Evolutionary conservation across 2,888 invertebrate genomes (phyloP).

Genomic region (Drosophila lutescens): DNA sequence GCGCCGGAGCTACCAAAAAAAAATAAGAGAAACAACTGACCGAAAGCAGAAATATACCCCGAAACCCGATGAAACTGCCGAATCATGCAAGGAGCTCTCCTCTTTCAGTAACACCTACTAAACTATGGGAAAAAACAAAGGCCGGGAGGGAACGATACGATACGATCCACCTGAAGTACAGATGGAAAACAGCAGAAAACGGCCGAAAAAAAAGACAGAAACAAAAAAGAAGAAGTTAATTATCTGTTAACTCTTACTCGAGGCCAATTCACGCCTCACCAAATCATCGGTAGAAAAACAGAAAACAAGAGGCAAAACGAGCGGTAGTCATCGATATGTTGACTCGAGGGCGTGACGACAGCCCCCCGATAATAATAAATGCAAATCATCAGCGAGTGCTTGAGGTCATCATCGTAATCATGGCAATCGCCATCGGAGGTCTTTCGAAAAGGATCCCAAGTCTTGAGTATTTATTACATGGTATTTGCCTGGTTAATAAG

Average conservation of each 20-base stretch:
- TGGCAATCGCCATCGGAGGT: slow-evolving; percentile 24
- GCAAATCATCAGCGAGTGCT: slow-evolving; percentile 45
- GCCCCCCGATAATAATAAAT: slow-evolving; percentile 25
- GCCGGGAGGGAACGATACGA: slow-evolving; percentile 3
- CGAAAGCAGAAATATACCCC: slow-evolving; percentile 21
- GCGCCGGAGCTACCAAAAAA: slow-evolving; percentile 56
- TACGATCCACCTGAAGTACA: slow-evolving; percentile 17
- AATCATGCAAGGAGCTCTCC: slow-evolving; percentile 44
- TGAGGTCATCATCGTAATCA: slow-evolving; percentile 38
- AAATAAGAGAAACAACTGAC: neutral
- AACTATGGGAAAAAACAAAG: slow-evolving; percentile 58
- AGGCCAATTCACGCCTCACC: slow-evolving; percentile 64
- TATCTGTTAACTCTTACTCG: slow-evolving; percentile 72
- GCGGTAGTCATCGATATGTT: slow-evolving; percentile 46
- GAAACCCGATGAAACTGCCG: slow-evolving; percentile 56
- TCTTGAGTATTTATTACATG: slow-evolving; percentile 6
- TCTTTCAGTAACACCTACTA: slow-evolving; percentile 69
- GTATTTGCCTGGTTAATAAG: slow-evolving; percentile 14
- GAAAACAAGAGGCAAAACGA: neutral
- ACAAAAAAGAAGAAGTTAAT: slow-evolving; percentile 61
- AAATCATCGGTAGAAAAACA: neutral
- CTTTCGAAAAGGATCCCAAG: slow-evolving; percentile 15
- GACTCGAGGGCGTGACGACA: slow-evolving; percentile 37
- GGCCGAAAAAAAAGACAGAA: too few relatives aligned
- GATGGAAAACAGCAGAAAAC: slow-evolving; percentile 5